A percentile compares a stretch with the other conserved stretches of the same genome.
Conservation (phyloP, 2,888 invertebrate species). For the Cryptophagus acutangulus region DNA sequence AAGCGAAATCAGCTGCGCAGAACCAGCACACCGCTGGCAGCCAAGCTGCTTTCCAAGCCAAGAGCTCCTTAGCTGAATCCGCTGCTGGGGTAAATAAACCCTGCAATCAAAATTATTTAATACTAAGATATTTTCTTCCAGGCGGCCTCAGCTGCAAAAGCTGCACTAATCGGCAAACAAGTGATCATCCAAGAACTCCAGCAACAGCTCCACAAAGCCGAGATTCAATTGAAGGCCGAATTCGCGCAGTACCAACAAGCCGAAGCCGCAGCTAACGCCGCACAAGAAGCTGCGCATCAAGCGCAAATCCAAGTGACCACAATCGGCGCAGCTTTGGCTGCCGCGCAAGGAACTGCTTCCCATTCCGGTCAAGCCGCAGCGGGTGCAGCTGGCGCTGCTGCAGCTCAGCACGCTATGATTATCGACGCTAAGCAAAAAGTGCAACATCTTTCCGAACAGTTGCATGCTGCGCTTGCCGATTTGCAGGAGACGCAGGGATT, state of each 20-base stretch:
- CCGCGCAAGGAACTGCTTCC: slow-evolving; percentile 56
- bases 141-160: slow-evolving; percentile 59
- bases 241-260: slow-evolving; percentile 65
- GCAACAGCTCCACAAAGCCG: slow-evolving; percentile 64
- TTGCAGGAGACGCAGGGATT: slow-evolving; percentile 66
- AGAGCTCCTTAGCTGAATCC: slow-evolving; percentile 66
- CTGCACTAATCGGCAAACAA: slow-evolving; percentile 60
- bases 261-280: slow-evolving; percentile 61
- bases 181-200: slow-evolving; percentile 51
- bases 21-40: slow-evolving; percentile 68
- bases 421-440: slow-evolving; percentile 62
- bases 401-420: slow-evolving; percentile 68
- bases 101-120: neutral
- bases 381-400: slow-evolving; percentile 64
- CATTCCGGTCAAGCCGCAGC: slow-evolving; percentile 64
- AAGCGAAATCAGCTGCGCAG: slow-evolving; percentile 62
- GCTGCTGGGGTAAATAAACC: slow-evolving; percentile 48
- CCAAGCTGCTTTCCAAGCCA: slow-evolving; percentile 69
- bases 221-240: slow-evolving; percentile 61
- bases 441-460: slow-evolving; percentile 59
- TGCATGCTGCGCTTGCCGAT: slow-evolving; percentile 60
- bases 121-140: slow-evolving; percentile 39
- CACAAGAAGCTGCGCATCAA: slow-evolving; percentile 64
- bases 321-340: slow-evolving; percentile 60
- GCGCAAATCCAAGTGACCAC: slow-evolving; percentile 62